These are phyloP conservation scores for Cylas formicarius DNA, from an alignment of 1,140 invertebrate genomes.

Conservation along the genomic window DNA sequence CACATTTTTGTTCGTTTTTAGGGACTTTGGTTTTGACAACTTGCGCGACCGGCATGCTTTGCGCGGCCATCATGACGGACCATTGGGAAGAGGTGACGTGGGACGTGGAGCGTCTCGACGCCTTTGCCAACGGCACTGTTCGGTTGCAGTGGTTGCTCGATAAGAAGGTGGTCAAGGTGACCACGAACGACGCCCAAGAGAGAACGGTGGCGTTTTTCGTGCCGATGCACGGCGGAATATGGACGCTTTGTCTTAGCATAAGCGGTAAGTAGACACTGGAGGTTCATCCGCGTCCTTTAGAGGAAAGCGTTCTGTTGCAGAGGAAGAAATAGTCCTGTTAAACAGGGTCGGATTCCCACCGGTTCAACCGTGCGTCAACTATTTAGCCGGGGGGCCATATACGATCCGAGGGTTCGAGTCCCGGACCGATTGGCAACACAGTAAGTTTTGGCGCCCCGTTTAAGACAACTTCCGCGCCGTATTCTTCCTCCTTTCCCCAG, in stretches of 20 bases:
- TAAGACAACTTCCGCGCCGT: not conserved
- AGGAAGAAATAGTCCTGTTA: slow-evolving; percentile 61
- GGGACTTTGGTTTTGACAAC: slow-evolving; percentile 49
- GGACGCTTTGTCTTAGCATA: slow-evolving; percentile 74
- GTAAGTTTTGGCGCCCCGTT: slow-evolving; percentile 48
- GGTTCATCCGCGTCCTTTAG: too few relatives aligned
- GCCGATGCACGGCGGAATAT: slow-evolving; percentile 79
- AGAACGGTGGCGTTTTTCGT: slow-evolving; percentile 58
- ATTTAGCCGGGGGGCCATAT: slow-evolving; percentile 59
- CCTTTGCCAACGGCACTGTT: slow-evolving; percentile 48
- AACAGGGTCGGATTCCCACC: slow-evolving; percentile 60
- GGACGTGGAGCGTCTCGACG: slow-evolving; percentile 52
- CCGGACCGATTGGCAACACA: slow-evolving; percentile 72
- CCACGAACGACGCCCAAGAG: slow-evolving; percentile 30
- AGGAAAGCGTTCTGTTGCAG: slow-evolving; percentile 50
- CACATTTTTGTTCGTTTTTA: slow-evolving; percentile 13
- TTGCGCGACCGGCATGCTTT: slow-evolving; percentile 67
- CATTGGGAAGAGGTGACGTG: slow-evolving; percentile 78
- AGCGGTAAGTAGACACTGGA: slow-evolving; percentile 48
- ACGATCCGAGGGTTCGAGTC: slow-evolving; percentile 57
- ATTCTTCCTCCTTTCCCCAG: slow-evolving; percentile 44
- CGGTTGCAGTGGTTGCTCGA: slow-evolving; percentile 59
- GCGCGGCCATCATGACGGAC: slow-evolving; percentile 74
- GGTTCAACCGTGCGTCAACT: slow-evolving; percentile 65
- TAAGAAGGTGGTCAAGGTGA: slow-evolving; percentile 53